A percentile compares a stretch with the other conserved stretches of the same genome.
Conservation (phyloP, 2,888 invertebrate genomes). For the Trissolcus brochymenae region DNA sequence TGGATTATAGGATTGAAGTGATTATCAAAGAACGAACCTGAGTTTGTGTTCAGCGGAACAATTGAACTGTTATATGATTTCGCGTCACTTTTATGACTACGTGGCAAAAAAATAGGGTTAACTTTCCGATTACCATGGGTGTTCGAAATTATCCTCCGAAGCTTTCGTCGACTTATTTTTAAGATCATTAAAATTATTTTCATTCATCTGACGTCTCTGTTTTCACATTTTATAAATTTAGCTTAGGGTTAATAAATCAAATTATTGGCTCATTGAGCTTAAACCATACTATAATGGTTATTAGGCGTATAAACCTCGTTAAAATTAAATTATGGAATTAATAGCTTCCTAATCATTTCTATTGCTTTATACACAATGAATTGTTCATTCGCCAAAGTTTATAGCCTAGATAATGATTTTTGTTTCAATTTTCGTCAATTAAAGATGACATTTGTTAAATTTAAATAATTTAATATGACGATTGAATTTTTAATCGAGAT, state of each 20-base stretch:
- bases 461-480: too few relatives aligned
- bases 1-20: constrained; percentile 55
- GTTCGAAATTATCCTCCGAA: too few relatives aligned
- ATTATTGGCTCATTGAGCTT: constrained; percentile 8
- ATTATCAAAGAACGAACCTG: constrained; percentile 50
- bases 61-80: constrained; percentile 32
- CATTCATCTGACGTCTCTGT: neutral
- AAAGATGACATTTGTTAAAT: too few relatives aligned
- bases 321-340: constrained; percentile 27
- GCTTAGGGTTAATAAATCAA: constrained; percentile 6
- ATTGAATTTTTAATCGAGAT: too few relatives aligned
- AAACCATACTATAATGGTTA: constrained; percentile 24
- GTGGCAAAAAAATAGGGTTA: constrained; percentile 13
- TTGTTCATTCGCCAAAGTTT: too few relatives aligned
- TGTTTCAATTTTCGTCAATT: too few relatives aligned
- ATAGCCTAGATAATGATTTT: too few relatives aligned
- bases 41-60: constrained; percentile 33
- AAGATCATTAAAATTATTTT: neutral
- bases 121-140: neutral
- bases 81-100: constrained; percentile 22
- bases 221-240: constrained; percentile 11
- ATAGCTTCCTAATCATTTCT: constrained; percentile 23
- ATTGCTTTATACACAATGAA: constrained; percentile 1
- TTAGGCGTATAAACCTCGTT: constrained; percentile 24
- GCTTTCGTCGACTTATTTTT: too few relatives aligned